Conservation (phyloP, 2,888 invertebrate species). For the Lithophane semibrunnea region DNA sequence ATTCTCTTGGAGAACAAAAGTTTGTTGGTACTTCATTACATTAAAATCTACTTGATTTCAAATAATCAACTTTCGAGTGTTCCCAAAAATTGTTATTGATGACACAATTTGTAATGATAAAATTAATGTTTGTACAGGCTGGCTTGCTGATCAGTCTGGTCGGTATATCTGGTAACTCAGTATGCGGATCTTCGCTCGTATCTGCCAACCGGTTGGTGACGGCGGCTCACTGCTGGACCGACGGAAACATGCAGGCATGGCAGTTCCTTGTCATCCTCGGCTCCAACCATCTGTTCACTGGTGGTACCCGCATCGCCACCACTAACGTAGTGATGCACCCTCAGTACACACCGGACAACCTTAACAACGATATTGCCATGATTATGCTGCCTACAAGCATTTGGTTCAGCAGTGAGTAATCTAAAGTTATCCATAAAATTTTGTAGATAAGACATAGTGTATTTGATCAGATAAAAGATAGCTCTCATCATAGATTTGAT, state of each 20-base stretch:
- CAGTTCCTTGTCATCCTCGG: slow-evolving; percentile 77
- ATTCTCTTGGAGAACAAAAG: background rate
- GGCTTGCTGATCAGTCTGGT: slow-evolving; percentile 76
- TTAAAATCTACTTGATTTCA: background rate
- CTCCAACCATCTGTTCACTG: slow-evolving; percentile 73
- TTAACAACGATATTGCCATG: slow-evolving; percentile 78
- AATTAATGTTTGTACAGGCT: slow-evolving; percentile 66
- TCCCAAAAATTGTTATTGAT: background rate
- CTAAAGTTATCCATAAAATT: background rate
- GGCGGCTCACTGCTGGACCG: slow-evolving; percentile 82
- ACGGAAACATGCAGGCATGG: slow-evolving; percentile 72
- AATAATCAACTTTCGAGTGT: background rate
- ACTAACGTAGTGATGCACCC: slow-evolving; percentile 74
- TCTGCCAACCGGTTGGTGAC: slow-evolving; percentile 74
- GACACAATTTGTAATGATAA: too few relatives aligned
- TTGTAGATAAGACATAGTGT: background rate
- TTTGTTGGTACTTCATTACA: background rate
- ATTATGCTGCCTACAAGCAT: slow-evolving; percentile 73
- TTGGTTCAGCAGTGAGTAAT: slow-evolving; percentile 67
- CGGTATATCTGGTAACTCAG: slow-evolving; percentile 71
- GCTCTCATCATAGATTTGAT: slow-evolving; percentile 19
- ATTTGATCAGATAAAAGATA: slow-evolving; percentile 23
- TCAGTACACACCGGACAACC: slow-evolving; percentile 64
- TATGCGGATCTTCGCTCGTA: slow-evolving; percentile 77
- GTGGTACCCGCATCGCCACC: slow-evolving; percentile 76